These are phyloP conservation scores for Phacellophora camtschatica DNA, from an alignment of 30 jellyfish, hydroid and myxozoan species.

Conservation along the genomic window DNA sequence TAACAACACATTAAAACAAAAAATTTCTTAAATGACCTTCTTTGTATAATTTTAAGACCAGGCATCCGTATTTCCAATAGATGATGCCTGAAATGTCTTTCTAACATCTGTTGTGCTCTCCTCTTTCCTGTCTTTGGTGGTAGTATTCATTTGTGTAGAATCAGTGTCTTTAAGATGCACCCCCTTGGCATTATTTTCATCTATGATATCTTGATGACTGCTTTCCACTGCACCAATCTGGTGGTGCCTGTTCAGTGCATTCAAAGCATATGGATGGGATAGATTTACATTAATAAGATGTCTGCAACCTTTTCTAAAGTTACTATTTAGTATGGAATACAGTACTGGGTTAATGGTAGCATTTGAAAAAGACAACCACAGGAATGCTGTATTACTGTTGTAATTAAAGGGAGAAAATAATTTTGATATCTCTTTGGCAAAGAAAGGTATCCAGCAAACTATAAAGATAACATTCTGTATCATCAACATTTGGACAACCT, in stretches of 20 bases:
- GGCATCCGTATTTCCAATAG: conserved; percentile 35
- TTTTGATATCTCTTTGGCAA: conserved; percentile 18
- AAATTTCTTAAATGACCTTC: too few species aligned
- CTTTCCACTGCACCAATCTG: conserved; percentile 68
- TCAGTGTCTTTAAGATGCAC: neutral
- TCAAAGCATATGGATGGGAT: conserved; percentile 68
- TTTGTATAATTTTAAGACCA: conserved; percentile 28
- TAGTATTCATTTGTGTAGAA: neutral
- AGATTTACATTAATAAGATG: conserved; percentile 56
- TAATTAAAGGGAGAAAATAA: neutral
- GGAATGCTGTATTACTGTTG: neutral
- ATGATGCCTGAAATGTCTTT: conserved; percentile 63
- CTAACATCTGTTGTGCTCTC: conserved; percentile 12
- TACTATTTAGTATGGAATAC: conserved; percentile 63
- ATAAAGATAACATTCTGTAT: conserved; percentile 51
- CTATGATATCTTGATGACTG: conserved; percentile 59
- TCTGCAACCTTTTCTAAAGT: conserved; percentile 75
- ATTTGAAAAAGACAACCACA: conserved; percentile 64
- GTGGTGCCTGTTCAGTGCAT: conserved; percentile 60
- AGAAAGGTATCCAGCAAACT: conserved; percentile 72
- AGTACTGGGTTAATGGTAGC: conserved; percentile 68
- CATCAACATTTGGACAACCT: conserved; percentile 65
- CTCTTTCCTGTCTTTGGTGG: neutral
- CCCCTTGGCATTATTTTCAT: neutral
- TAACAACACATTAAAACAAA: too few species aligned